These are phyloP conservation scores for Andricus grossulariae DNA, from an alignment of 1,140 invertebrate species.

Conservation along the genomic window DNA sequence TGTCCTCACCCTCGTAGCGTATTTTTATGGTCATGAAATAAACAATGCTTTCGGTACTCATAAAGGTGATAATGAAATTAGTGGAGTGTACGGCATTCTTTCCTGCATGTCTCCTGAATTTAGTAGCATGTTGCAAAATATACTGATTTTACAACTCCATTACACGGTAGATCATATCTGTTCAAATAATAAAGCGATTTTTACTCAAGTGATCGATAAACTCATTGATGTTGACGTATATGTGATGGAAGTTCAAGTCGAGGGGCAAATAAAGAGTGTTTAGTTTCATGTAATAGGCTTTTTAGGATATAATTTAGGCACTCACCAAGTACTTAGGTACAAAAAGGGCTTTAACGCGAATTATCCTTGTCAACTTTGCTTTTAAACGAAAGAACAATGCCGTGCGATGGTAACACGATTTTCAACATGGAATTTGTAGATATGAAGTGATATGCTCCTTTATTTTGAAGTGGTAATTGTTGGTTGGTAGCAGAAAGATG, in stretches of 20 bases:
- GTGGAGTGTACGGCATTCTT: not conserved
- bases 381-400: too few species aligned
- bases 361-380: too few species aligned
- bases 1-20: not conserved
- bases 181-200: conserved; percentile 46
- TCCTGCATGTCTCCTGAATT: not conserved
- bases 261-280: conserved; percentile 33
- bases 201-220: conserved; percentile 39
- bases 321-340: too few species aligned
- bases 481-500: too few species aligned
- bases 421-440: too few species aligned
- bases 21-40: not conserved
- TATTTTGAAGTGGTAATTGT: too few species aligned
- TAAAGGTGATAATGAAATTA: not conserved
- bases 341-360: too few species aligned
- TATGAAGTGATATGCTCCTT: too few species aligned
- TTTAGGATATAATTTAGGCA: conserved; percentile 46
- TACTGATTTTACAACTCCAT: conserved; percentile 47
- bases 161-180: conserved; percentile 27
- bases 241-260: conserved; percentile 42
- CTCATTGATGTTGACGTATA: conserved; percentile 35
- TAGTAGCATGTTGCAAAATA: conserved; percentile 36
- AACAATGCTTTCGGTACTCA: not conserved
- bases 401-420: too few species aligned
- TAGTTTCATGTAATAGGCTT: conserved; percentile 49